A percentile compares a stretch with the other conserved stretches of the same genome.
Conservation (phyloP, 2,113 vertebrate species). For the Microcebus lehilahytsara region DNA sequence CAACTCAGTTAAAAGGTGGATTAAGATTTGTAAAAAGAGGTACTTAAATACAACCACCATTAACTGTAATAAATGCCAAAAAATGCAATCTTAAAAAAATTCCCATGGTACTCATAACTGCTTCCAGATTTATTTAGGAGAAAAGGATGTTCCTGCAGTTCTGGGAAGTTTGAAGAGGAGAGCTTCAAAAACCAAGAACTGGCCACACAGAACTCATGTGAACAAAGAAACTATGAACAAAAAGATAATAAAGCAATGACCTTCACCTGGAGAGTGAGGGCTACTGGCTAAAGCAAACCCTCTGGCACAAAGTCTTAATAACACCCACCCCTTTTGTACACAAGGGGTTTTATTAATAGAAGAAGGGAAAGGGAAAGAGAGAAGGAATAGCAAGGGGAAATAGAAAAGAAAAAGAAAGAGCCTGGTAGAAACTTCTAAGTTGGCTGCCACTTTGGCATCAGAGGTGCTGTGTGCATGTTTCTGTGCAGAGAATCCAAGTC, state of each 20-base stretch:
- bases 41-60: not conserved
- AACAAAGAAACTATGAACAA: not conserved
- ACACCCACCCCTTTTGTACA: not conserved
- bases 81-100: constrained; percentile 11
- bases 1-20: constrained; percentile 32
- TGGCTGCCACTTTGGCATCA: not conserved
- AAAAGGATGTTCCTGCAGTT: not conserved
- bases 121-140: constrained; percentile 10
- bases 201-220: not conserved
- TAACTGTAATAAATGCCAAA: not conserved
- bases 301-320: not conserved
- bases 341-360: not conserved
- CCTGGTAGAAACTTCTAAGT: not conserved
- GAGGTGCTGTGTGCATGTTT: not conserved
- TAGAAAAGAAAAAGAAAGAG: not conserved
- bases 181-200: not conserved
- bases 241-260: not conserved
- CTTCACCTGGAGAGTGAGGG: not conserved
- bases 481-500: not conserved
- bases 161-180: not conserved
- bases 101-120: not conserved
- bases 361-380: not conserved
- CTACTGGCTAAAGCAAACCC: not conserved
- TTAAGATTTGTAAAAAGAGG: constrained; percentile 4
- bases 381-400: not conserved